Conservation (phyloP, 92 coral and sea anemone genomes). For the Palythoa grandiflora region DNA sequence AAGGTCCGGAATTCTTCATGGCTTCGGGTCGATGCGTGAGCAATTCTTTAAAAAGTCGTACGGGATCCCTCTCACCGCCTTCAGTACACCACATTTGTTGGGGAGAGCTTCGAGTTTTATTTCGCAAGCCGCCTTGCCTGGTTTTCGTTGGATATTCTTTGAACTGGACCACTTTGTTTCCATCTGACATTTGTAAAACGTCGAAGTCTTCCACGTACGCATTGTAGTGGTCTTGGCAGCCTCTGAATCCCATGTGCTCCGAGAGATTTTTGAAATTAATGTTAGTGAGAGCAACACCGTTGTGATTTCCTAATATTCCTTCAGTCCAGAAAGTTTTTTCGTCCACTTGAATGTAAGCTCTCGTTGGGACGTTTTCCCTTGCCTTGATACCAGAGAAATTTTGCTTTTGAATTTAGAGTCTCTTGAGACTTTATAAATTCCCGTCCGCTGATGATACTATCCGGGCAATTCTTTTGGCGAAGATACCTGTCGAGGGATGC, state of each 20-base stretch:
- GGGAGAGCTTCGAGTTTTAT: constrained; percentile 32
- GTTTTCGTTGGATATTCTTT: constrained; percentile 48
- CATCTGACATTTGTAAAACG: constrained; percentile 27
- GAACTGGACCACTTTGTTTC: constrained; percentile 41
- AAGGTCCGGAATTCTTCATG: constrained; percentile 51
- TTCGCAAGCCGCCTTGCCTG: constrained; percentile 59
- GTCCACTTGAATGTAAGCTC: constrained; percentile 30
- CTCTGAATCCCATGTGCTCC: constrained; percentile 55
- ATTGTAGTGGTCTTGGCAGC: constrained; percentile 65
- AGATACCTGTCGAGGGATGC: constrained; percentile 54
- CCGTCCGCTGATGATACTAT: constrained; percentile 33
- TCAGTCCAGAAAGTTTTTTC: constrained; percentile 49
- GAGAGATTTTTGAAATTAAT: constrained; percentile 32
- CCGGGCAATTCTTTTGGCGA: constrained; percentile 36
- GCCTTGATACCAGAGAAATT: constrained; percentile 38
- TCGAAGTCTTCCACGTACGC: constrained; percentile 57
- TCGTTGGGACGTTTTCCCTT: constrained; percentile 51
- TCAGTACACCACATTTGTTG: constrained; percentile 64
- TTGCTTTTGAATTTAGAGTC: constrained; percentile 36
- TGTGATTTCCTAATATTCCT: constrained; percentile 48
- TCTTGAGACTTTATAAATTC: constrained; percentile 54
- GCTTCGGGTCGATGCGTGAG: constrained; percentile 34
- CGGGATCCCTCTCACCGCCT: constrained; percentile 65
- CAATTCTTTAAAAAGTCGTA: constrained; percentile 56
- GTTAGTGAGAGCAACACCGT: constrained; percentile 37